Percentiles rank a stretch among this genome's conserved stretches.
These are phyloP conservation scores for Amphiura filiformis DNA, from an alignment of 35 echinoderm and acorn worm species.

Conservation along the genomic window DNA sequence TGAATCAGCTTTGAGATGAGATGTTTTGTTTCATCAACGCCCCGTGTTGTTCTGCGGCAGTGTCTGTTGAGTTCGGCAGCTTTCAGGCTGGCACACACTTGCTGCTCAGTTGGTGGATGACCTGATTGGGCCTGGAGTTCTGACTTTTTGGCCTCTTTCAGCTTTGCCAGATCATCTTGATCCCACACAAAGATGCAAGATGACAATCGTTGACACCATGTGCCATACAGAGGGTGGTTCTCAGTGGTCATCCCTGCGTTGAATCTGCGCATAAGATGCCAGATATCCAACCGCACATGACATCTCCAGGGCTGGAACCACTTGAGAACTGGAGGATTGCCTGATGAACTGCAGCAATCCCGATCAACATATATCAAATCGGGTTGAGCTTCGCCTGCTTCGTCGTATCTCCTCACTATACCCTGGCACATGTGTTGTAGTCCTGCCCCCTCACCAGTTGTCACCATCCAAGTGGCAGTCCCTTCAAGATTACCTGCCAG, in stretches of 20 bases:
- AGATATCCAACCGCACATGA: slow-evolving; percentile 48
- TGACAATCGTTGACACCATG: slow-evolving; percentile 34
- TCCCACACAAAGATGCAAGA: slow-evolving; percentile 65
- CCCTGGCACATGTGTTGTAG: background rate
- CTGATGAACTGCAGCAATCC: slow-evolving; percentile 46
- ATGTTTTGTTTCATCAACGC: slow-evolving; percentile 25
- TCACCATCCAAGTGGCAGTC: too few species aligned
- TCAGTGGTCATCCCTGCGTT: slow-evolving; percentile 16
- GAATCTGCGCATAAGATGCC: slow-evolving; percentile 63
- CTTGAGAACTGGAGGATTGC: background rate
- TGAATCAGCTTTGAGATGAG: background rate
- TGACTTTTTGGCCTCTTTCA: background rate
- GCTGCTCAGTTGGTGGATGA: background rate
- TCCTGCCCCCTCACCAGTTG: slow-evolving; percentile 2
- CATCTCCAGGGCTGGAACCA: slow-evolving; percentile 33
- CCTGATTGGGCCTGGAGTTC: background rate
- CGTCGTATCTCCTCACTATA: slow-evolving; percentile 14
- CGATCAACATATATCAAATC: slow-evolving; percentile 42
- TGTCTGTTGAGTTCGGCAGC: slow-evolving; percentile 27
- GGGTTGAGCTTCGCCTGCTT: slow-evolving; percentile 6
- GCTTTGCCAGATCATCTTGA: slow-evolving; percentile 15
- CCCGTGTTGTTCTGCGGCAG: slow-evolving; percentile 23
- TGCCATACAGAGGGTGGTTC: slow-evolving; percentile 34
- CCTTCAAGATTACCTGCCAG: too few species aligned
- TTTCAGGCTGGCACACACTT: slow-evolving; percentile 9